Evolutionary conservation across 2,113 vertebrate species (phyloP), one percentile per base, ranked within the genome.

Genomic region (Pituophis catenifer): DNA sequence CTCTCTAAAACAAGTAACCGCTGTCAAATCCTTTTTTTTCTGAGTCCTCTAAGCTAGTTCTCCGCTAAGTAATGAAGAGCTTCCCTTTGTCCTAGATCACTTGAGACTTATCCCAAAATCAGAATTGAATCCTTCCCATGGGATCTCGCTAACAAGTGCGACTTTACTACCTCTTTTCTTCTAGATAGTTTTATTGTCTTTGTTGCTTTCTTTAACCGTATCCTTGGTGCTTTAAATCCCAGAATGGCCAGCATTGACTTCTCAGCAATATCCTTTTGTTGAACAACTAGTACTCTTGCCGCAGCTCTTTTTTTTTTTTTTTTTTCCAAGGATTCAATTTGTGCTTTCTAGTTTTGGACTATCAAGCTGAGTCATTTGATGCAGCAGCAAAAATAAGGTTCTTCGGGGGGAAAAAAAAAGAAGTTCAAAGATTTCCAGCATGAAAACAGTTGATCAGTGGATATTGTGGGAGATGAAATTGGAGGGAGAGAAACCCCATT

Each of bases 351-450:
- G 1, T 52, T 33, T 89, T 13, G 24, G 19, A 3, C n/a, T 55
- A 89, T 91, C 89, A 53, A 52, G 6, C 93, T 89, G 54, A 91
- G 48, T 91, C 88, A 21, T 90, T 94, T 85, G 29, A 93, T 65
- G 86, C 90, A 55, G 58, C 90, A 57, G 29, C 92, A 90, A 55
- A 89, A 94, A 85, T 21, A 65, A 59, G 75, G 17, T 94, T 91
- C 57, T 90, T 93, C 95, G 91, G 90, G 93, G 48, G 11, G 17
- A 17, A 17, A 87, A 90, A 96, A 44, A 44, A 95, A 92, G 48
- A 91, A 91, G 57, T 89, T 89, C 88, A 87, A 96, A 95, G 75
- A 94, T 91, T 96, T 94, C 53, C 89, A 93, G 5, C 93, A 89
- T 91, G 59, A 62, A 55, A 88, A 52, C 87, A 62, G 94, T 92